Evolutionary conservation across 2,888 invertebrate genomes (phyloP).

Genomic region (Metellina segmentata): DNA sequence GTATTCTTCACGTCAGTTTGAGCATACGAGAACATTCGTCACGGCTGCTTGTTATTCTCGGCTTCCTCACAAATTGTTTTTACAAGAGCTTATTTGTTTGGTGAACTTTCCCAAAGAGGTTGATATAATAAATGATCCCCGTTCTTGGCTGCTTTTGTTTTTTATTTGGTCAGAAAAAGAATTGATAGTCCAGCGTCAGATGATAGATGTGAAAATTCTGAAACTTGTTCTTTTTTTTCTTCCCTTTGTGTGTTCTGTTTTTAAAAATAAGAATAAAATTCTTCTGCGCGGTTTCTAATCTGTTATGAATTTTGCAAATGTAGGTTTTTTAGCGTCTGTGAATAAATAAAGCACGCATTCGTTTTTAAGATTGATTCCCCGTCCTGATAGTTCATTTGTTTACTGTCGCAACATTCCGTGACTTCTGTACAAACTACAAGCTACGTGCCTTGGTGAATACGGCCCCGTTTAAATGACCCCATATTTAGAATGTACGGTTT

Average conservation of each 20-base stretch:
- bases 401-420: neutral
- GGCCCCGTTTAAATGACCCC: too few species aligned
- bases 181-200: neutral
- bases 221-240: too few species aligned
- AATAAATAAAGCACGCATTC: neutral
- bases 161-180: neutral
- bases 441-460: too few species aligned
- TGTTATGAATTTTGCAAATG: neutral
- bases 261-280: neutral
- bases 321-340: neutral
- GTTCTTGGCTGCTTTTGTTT: neutral
- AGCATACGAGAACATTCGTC: constrained; percentile 6
- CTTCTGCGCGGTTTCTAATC: neutral
- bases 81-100: constrained; percentile 40
- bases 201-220: neutral
- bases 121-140: constrained; percentile 25
- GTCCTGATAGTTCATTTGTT: neutral
- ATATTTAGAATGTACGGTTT: too few species aligned
- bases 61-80: constrained; percentile 33
- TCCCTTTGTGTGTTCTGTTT: neutral
- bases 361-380: neutral
- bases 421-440: too few species aligned
- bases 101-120: constrained; percentile 19
- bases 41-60: constrained; percentile 30
- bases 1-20: constrained; percentile 21